Base-by-base conservation (phyloP, 1,140 invertebrate species). In the Physella acuta region DNA sequence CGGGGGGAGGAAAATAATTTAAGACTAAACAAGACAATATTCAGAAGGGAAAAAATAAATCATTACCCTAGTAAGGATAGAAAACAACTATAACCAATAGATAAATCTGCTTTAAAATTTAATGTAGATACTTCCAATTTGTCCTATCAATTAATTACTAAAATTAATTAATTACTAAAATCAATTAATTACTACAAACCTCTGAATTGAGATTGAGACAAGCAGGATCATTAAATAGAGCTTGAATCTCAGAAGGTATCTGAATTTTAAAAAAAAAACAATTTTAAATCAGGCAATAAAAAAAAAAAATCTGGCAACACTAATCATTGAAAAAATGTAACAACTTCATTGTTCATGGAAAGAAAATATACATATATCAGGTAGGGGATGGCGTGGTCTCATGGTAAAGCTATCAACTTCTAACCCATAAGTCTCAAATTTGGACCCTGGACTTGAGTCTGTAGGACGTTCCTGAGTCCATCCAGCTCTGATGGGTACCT, bases 181-280 rank as follows among this genome's bases (percentile, higher is more conserved):
- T n/a, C n/a, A n/a, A n/a, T n/a, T n/a, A n/a, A n/a, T n/a, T n/a
- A n/a, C n/a, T n/a, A 56, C 73, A 63, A 72, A 81, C 79, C 74
- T 79, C 78, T 53, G 71, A 30, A 33, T 75, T 70, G 16, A 84
- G 64, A 64, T 85, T 74, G 0, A 70, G 52, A 75, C 81, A 84
- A 64, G 73, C 68, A 65, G 75, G 71, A 73, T 84, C 81, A 37
- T 78, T 71, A 71, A 85, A 82, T 44, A 85, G 56, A 53, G 77
- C 60, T 52, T 78, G 58, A 2, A 84, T 78, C 58, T 89, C 87
- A 33, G 80, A 76, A 39, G 91, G 89, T 55, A 93, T 85, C 77
- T 82, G 70, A 53, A 75, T 70, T 52, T 36, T 8, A 44, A 20
- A 44, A 8, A 44, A 44, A 20, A 44, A 44, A 44, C 39, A 44